Base-by-base conservation (phyloP, 2,888 invertebrate species). In the Ernsta delagoae region DNA sequence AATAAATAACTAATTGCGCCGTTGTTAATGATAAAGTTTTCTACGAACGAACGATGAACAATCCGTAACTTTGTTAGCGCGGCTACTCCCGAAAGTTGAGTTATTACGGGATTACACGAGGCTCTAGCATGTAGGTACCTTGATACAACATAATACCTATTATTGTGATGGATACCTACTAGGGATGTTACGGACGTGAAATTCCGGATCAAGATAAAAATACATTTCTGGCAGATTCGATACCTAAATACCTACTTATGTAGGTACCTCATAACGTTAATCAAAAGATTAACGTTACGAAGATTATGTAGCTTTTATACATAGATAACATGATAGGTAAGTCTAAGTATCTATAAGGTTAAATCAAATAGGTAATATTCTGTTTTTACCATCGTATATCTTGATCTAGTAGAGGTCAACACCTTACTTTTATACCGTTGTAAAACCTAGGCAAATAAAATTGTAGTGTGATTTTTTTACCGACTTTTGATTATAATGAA, bases 381-480 rank as follows among this genome's bases (percentile, higher is more conserved):
- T 16, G 16, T 16, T 16, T 16, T 16, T 16, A 16, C 16, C 16
- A 16, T 16, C 16, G 16, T 16, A 16, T 16, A 16, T 16, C 16
- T 16, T 1, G 16, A 16, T 16, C 16, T n/a, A n/a, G n/a, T n/a
- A n/a, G 36, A 36, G 36, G 36, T 36, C 36, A 36, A 36, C 36
- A 36, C n/a, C n/a, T n/a, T 16, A 16, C 16, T 1, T 16, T 0
- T 16, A 16, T 16, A 16, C 16, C 16, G 16, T 16, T 16, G 16
- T 16, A 16, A 16, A 36, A 6, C 36, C 36, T 36, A 39, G 1
- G n/a, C 41, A 63, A 53, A 63, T 31, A 24, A 41, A 39, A 59
- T 65, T 59, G n/a, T 34, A 34, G 34, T 53, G 60, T 54, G 16
- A 60, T 53, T 60, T 65, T 43, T 60, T 60, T 34, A 54, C 53